Evolutionary conservation across 2,113 vertebrate species (phyloP), one percentile per base, ranked within the genome.

Genomic region (Gambusia affinis): DNA sequence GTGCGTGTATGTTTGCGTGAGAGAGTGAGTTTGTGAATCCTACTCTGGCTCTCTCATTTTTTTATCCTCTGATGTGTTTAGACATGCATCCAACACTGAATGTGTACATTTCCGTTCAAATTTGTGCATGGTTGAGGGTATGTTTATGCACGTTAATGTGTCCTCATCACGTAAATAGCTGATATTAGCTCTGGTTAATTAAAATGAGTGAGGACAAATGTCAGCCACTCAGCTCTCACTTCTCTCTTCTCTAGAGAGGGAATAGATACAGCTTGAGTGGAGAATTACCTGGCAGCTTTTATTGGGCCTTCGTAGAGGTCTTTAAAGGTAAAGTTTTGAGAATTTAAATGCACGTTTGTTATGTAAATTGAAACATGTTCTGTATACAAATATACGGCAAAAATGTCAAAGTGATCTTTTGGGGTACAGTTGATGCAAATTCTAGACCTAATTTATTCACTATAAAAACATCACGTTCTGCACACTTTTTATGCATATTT

Each of bases 141-240:
- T 75, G 64, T 75, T 78, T 68, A 71, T 70, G 67, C 60, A 30
- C 63, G 57, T 24, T 80, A 77, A 85, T 87, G 83, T 31, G 79
- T 79, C 79, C 77, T 83, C 82, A 75, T 90, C 83, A 86, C 10
- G 42, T 84, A 88, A 89, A 89, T 89, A 71, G 79, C 83, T 80
- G 85, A 87, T 89, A 89, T 93, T 89, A 90, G 86, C 81, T 28
- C 35, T 76, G 60, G 72, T 90, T 94, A 91, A 94, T 94, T 94
- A 92, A 92, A 91, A 89, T 44, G 83, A 87, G 78, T 67, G 76
- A 89, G 89, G 87, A 82, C 86, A 91, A 90, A 92, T 91, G 90
- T 92, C 90, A 91, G 76, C 78, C 67, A 69, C 78, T 91, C 83
- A 75, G 83, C 77, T 75, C 81, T 79, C 67, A 68, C 47, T 22